Percentiles rank a stretch among this genome's conserved stretches.
Evolutionary conservation across 2,888 invertebrate species (phyloP).

Genomic region (Pteria penguin): DNA sequence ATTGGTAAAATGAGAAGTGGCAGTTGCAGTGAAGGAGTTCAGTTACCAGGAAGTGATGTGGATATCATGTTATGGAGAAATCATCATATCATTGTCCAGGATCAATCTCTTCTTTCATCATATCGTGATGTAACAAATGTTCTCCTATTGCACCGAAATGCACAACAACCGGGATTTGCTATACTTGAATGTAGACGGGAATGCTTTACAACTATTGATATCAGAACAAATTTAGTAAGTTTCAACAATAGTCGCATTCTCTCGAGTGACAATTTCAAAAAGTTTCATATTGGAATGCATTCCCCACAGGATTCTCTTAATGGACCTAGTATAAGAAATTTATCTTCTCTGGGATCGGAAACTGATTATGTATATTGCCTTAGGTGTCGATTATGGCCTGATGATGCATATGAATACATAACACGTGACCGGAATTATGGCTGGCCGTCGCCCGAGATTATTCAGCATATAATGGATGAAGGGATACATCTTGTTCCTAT

Average conservation of each 20-base stretch:
- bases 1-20: not conserved
- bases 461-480: not conserved
- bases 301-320: not conserved
- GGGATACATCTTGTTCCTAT: conserved; percentile 6
- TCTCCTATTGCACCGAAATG: not conserved
- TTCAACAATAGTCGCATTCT: not conserved
- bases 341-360: not conserved
- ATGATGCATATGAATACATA: not conserved
- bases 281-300: not conserved
- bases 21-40: not conserved
- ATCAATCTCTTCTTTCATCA: not conserved
- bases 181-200: not conserved
- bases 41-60: not conserved
- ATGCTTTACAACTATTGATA: not conserved
- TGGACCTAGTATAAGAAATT: not conserved
- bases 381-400: conserved; percentile 10
- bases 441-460: conserved; percentile 2
- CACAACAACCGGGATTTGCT: not conserved
- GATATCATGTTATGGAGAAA: not conserved
- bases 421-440: not conserved
- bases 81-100: not conserved
- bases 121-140: not conserved
- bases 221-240: not conserved
- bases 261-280: not conserved
- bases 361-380: not conserved